Evolutionary conservation across 2,888 invertebrate genomes (phyloP), one percentile per base, ranked within the genome.

Genomic region (Kuschelorhynchus macadamiae): DNA sequence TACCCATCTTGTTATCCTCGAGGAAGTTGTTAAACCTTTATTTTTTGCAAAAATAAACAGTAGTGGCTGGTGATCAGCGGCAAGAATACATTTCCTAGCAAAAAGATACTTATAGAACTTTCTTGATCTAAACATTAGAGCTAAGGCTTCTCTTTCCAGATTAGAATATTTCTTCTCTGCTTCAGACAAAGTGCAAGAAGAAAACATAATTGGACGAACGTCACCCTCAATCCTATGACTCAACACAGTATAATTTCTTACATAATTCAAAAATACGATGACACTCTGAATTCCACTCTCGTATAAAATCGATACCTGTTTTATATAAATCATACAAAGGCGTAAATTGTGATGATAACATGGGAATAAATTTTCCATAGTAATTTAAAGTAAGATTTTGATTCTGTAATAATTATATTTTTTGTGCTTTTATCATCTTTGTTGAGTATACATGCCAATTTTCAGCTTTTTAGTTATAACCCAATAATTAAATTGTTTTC

Each of bases 301-400:
- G 14, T 5, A 16, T 7, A 12, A 39, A 11, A 1, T 39, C 16
- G 7, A 5, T 12, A 39, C n/a, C n/a, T 14, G 7, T 12, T 39
- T 39, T 5, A 39, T 16, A 39, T 5, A 39, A 39, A 11, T 39
- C n/a, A 39, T 39, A 39, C 16, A 39, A 39, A 11, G 39, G 39
- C 16, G 7, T 39, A 14, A 39, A 39, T 39, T 39, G 12, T 14
- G n/a, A 20, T 71, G n/a, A n/a, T n/a, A n/a, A n/a, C n/a, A n/a
- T n/a, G n/a, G n/a, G n/a, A n/a, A n/a, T n/a, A n/a, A n/a, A 74
- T 52, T 72, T 73, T 33, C 62, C 49, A 66, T 73, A 71, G 44
- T 63, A 74, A 63, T 74, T 71, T 25, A 74, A 50, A 30, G 14
- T 7, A 25, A 25, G 70, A 70, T 39, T 60, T 61, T 39, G 72